phyloP scores from a whole-genome alignment of 2,113 vertebrate genomes.

The Alaudala cheleensis region DNA sequence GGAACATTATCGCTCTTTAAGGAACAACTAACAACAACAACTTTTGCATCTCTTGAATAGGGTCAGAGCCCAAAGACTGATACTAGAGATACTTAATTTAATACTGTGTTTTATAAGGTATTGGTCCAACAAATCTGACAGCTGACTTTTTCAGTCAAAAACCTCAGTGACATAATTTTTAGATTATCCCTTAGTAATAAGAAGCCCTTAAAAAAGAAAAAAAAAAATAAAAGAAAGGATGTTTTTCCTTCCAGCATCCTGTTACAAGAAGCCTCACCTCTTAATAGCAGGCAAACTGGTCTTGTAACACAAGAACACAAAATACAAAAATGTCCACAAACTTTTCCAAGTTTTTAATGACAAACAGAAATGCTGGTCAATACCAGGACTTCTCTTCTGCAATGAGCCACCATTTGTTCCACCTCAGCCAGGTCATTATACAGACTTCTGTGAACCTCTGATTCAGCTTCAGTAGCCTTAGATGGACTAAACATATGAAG shows the following conservation, averaged over 20 bases:
- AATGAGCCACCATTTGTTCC: background rate
- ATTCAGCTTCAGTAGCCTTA: background rate
- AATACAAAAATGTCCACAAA: background rate
- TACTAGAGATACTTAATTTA: background rate
- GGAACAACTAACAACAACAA: background rate
- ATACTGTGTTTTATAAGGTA: background rate
- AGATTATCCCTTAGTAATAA: background rate
- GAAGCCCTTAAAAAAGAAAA: background rate
- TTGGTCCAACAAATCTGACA: background rate
- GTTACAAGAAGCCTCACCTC: background rate
- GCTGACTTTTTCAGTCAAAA: background rate
- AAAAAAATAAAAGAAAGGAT: no score
- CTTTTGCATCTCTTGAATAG: background rate
- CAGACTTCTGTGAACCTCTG: background rate
- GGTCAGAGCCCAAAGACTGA: background rate
- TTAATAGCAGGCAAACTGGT: background rate
- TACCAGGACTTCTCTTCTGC: background rate
- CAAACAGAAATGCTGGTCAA: background rate
- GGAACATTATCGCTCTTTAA: background rate
- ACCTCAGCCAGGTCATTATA: background rate
- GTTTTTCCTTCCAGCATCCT: background rate
- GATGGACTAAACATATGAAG: background rate
- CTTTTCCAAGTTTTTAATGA: background rate
- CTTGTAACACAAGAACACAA: background rate
- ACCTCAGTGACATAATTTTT: background rate